Base-by-base conservation (phyloP, 2,888 invertebrate species). In the Drosophila emarginata region DNA sequence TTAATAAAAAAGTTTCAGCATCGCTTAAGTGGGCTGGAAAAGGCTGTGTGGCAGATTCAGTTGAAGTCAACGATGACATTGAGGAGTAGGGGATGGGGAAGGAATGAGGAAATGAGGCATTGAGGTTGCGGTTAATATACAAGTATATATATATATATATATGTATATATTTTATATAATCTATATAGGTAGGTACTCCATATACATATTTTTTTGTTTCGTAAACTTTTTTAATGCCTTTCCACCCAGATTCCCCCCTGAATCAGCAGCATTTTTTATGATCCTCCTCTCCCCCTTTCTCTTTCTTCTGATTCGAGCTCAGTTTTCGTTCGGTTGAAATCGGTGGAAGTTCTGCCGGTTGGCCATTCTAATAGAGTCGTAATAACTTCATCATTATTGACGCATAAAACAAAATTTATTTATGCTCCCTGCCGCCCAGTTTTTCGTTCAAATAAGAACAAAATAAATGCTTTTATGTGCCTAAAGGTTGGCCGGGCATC, bases 371-470 rank as follows among this genome's bases (percentile, higher is more conserved):
- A 87, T 86, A 86, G 81, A 85, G 81, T 83, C 87, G 80, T 87
- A 87, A 87, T 85, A 87, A 87, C 87, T 88, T 81, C 86, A 83
- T 81, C 88, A 84, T 88, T 88, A 88, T 88, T 87, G 84, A 77
- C 80, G 79, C 86, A 86, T 88, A 88, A 88, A 88, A 86, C 77
- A 78, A 81, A 83, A 87, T 87, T 87, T 85, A 87, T 85, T 80
- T 82, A 79, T 79, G 78, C 77, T 73, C 59, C 63, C 32, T 37
- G 28, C 51, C 60, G 67, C 59, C 4, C 32, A 9, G 32, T 32
- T 72, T 73, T 66, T 45, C 59, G 59, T 52, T 15, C 11, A 26
- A 56, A 56, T 53, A 71, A 79, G 84, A 77, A 83, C 80, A 84
- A 84, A 81, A 84, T 87, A 87, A 84, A 87, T 87, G 78, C 77